Conservation (phyloP, 2,888 invertebrate species). For the Crocallis elinguaria region DNA sequence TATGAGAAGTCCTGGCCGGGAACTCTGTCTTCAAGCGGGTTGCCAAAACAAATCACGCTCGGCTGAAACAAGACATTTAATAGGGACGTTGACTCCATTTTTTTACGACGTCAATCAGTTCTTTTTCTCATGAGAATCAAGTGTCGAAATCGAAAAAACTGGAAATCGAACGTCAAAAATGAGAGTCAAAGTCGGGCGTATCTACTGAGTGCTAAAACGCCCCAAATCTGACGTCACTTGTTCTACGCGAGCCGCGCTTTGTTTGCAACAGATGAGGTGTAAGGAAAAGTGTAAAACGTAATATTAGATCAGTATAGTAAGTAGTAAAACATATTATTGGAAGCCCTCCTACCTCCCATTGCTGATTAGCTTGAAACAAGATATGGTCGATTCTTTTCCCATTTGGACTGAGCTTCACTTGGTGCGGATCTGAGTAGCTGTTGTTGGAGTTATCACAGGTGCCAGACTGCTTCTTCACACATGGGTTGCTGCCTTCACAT, state of each 20-base stretch:
- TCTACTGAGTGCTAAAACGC: too few species aligned
- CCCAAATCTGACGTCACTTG: too few species aligned
- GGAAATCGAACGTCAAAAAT: too few species aligned
- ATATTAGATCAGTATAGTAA: too few species aligned
- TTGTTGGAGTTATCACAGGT: slow-evolving; percentile 91
- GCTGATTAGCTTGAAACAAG: slow-evolving; percentile 82
- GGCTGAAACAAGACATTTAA: slow-evolving; percentile 54
- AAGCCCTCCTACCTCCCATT: slow-evolving; percentile 65
- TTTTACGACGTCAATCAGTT: too few species aligned
- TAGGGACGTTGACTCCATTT: too few species aligned
- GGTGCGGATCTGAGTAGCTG: slow-evolving; percentile 88
- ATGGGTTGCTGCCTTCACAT: slow-evolving; percentile 45
- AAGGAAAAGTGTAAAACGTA: not conserved
- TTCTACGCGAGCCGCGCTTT: too few species aligned
- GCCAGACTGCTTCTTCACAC: slow-evolving; percentile 64
- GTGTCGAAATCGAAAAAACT: too few species aligned
- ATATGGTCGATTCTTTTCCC: slow-evolving; percentile 98
- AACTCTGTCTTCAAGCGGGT: slow-evolving; percentile 90
- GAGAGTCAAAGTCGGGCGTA: too few species aligned
- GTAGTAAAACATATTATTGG: not conserved
- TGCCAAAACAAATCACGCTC: slow-evolving; percentile 80
- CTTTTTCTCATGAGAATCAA: too few species aligned
- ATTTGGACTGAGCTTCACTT: slow-evolving; percentile 82
- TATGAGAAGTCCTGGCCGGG: slow-evolving; percentile 90
- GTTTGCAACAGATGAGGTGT: not conserved